Evolutionary conservation across 2,888 invertebrate genomes (phyloP), one percentile per base, ranked within the genome.

Genomic region (Allolobophora icterica): DNA sequence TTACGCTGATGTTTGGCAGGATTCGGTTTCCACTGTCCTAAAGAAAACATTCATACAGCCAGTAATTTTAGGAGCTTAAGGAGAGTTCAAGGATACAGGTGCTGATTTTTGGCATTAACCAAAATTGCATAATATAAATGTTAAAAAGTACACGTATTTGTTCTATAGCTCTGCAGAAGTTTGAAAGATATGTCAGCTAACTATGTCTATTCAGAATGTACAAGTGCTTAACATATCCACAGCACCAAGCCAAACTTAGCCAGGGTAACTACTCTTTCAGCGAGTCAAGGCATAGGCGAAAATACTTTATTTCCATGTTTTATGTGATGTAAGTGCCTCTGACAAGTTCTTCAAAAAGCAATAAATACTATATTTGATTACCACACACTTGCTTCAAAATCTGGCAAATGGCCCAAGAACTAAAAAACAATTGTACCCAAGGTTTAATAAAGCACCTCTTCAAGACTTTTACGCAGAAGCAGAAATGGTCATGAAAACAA

Each of bases 1-100:
- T 52, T 58, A 35, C 38, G n/a, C 34, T 90, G 35, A 45, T 90
- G 58, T 38, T 90, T 35, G 45, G 19, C 71, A 58, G 58, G 45
- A n/a, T 34, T 45, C 35, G 8, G 90, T 52, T 90, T 90, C 90
- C 52, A 45, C n/a, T 42, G 33, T 30, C 40, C 40, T 89, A 89
- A 13, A 89, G 40, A 21, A 89, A 89, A 30, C 24, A 89, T 33
- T 35, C 34, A 34, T 1, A 38, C 34, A 40, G 35, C 24, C 89
- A 89, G 13, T n/a, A 33, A 38, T 0, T 33, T 34, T 38, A 19
- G 4, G 5, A 3, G 87, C 1, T 24, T 6, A 34, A 21, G 38
- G 38, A n/a, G 30, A 87, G 38, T 34, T 87, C 87, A 87, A 8
- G 24, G 13, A 89, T 35, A 87, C 24, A 89, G 34, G 24, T n/a